These are phyloP conservation scores for Pachyuromys duprasi DNA, from an alignment of 2,797 vertebrate species.

Conservation along the genomic window DNA sequence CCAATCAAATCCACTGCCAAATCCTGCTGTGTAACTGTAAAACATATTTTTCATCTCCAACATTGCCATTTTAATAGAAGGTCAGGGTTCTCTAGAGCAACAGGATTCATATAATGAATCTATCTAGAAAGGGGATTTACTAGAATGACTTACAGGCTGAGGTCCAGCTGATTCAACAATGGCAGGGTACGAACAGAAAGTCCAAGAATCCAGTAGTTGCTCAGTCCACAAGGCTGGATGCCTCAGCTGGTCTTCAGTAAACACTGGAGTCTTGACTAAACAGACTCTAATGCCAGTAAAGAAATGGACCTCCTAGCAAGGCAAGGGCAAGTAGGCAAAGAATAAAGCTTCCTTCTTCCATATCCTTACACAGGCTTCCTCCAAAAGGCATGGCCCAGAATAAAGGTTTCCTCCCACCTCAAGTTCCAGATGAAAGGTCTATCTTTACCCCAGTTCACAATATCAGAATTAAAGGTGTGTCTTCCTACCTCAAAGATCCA, in stretches of 20 bases:
- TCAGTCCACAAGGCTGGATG: neutral
- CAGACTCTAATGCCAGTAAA: neutral
- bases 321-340: neutral
- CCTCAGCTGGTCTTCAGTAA: neutral
- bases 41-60: neutral
- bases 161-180: neutral
- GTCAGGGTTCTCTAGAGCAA: neutral
- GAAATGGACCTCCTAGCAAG: neutral
- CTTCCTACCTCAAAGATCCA: neutral
- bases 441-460: neutral
- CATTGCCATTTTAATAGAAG: neutral
- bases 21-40: neutral
- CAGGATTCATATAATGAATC: neutral
- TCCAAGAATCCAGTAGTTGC: neutral
- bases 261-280: neutral
- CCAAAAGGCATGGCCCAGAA: neutral
- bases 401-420: neutral
- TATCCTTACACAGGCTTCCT: neutral
- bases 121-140: neutral
- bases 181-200: neutral
- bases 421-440: neutral
- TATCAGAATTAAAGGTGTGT: neutral
- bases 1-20: neutral
- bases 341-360: neutral
- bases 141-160: neutral